Base-by-base conservation (phyloP, 2,113 vertebrate genomes). In the Marmota flaviventris region DNA sequence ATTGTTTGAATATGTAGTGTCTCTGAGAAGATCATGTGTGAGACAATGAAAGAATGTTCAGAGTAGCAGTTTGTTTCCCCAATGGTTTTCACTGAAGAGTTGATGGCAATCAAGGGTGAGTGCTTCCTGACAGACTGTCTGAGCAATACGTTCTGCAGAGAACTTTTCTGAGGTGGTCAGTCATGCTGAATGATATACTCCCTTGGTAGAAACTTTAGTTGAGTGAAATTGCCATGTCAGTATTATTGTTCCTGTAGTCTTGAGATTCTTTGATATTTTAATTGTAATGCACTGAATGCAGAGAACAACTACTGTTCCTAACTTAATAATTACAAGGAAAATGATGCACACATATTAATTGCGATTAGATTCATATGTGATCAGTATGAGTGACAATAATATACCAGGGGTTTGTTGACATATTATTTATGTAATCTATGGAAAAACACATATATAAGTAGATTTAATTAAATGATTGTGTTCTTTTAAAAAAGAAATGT, bases 371-470 rank as follows among this genome's bases (percentile, higher is more conserved):
- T 85, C 37, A 18, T 32, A 3, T 11, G 5, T 73, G 25, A 12
- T 45, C 24, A 16, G 1, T 25, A n/a, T 3, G 17, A 76, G 12
- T 61, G 13, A 11, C 7, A 51, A 14, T 48, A 32, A 9, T n/a
- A 4, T 25, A 17, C 7, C 34, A 53, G 45, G 9, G 0, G 5
- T 81, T 85, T 65, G 16, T 61, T 81, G 2, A 70, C 39, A 5
- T 70, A 34, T 51, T 14, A 63, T 12, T 16, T 8, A 25, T 34
- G 18, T 4, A 27, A 5, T 48, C 72, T 67, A 17, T 9, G 39
- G 37, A 83, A 51, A 63, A 0, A 0, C 4, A 0, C 11, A 0
- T 25, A 14, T 1, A 1, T 3, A 17, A 8, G 14, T 34, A 48
- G 20, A 58, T 86, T 34, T 86, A 22, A 27, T 51, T 6, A 32